phyloP scores from a whole-genome alignment of 35 echinoderm and acorn worm genomes.

The Anneissia japonica region DNA sequence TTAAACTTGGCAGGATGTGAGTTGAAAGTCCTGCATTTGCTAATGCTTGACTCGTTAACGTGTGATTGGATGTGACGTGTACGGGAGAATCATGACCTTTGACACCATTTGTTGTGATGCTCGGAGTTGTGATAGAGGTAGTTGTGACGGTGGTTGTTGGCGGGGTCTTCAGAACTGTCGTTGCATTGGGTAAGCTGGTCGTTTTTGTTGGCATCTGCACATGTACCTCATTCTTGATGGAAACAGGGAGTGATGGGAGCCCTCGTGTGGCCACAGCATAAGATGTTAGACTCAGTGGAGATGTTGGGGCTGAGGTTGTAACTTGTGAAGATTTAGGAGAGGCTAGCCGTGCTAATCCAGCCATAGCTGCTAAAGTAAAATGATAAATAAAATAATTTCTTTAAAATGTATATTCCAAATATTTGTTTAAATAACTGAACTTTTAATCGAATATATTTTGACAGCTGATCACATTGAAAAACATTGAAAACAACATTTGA shows the following conservation, averaged over 20 bases:
- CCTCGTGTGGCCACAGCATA: neutral
- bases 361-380: neutral
- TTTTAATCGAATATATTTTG: too few relatives aligned
- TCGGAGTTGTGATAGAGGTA: neutral
- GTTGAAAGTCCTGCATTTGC: neutral
- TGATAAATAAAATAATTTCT: neutral
- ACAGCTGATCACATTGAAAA: too few relatives aligned
- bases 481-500: too few relatives aligned
- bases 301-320: neutral
- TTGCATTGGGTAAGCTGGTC: conserved; percentile 1
- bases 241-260: neutral
- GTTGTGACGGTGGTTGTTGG: neutral
- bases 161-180: neutral
- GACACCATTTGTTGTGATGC: neutral
- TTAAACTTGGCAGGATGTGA: neutral
- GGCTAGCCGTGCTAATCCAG: neutral
- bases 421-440: too few relatives aligned
- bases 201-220: neutral
- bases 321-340: neutral
- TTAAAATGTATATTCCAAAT: too few relatives aligned
- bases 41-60: neutral
- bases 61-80: neutral
- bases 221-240: neutral
- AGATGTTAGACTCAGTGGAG: neutral
- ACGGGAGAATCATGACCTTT: neutral